phyloP scores from a whole-genome alignment of 2,797 vertebrate genomes.

The Spinus olivaceus region DNA sequence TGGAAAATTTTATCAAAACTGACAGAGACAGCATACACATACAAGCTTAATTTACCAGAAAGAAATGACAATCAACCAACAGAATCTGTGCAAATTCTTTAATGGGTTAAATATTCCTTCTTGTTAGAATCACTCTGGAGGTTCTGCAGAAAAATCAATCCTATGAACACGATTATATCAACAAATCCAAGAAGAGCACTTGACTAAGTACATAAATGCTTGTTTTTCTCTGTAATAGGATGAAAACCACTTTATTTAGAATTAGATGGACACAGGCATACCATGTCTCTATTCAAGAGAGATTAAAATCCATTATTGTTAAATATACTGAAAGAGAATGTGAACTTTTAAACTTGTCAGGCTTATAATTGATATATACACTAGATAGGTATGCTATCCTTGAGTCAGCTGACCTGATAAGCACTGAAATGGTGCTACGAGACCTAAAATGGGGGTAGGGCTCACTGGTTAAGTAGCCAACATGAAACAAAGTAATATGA shows the following conservation, averaged over 20 bases:
- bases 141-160: neutral
- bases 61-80: neutral
- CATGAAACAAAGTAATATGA: neutral
- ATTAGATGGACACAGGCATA: neutral
- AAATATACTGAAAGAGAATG: neutral
- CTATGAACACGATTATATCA: neutral
- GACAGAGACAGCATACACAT: neutral
- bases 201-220: neutral
- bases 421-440: neutral
- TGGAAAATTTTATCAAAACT: neutral
- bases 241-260: neutral
- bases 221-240: neutral
- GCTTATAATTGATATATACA: neutral
- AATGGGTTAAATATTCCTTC: neutral
- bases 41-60: neutral
- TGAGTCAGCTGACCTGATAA: neutral
- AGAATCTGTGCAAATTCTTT: neutral
- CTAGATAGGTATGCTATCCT: neutral
- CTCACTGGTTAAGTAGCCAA: neutral
- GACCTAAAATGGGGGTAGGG: neutral
- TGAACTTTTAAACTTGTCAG: neutral
- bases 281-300: neutral
- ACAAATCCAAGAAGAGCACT: neutral
- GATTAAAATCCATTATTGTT: neutral
- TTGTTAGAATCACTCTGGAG: neutral